phyloP scores from a whole-genome alignment of 1,140 invertebrate genomes.

The Calosoma granatense region DNA sequence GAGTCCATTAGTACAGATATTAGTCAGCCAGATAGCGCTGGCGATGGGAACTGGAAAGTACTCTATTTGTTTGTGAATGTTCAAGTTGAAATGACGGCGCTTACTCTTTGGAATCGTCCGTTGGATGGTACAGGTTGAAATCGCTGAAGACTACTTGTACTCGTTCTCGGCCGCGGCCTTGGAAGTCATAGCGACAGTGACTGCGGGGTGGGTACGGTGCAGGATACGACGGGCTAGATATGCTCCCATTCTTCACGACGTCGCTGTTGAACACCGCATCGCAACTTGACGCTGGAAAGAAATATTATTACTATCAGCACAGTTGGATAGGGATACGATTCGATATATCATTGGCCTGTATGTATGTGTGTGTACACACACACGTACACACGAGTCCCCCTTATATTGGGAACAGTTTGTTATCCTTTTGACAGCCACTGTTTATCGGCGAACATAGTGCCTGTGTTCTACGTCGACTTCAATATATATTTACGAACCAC shows the following conservation, averaged over 20 bases:
- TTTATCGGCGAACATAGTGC: no score
- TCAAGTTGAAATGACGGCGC: no score
- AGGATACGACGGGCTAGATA: slow-evolving; percentile 68
- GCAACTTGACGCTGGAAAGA: slow-evolving; percentile 63
- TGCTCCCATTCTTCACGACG: slow-evolving; percentile 64
- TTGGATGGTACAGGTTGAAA: slow-evolving; percentile 50
- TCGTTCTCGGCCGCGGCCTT: slow-evolving; percentile 68
- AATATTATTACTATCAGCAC: slow-evolving; percentile 18
- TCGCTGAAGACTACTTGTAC: slow-evolving; percentile 68
- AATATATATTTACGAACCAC: no score
- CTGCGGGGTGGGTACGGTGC: slow-evolving; percentile 60
- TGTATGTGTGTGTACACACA: no score
- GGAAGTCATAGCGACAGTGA: slow-evolving; percentile 75
- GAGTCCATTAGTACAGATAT: no score
- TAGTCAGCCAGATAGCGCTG: no score
- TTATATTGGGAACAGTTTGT: background rate
- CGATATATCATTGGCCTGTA: no score
- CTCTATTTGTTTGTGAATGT: no score
- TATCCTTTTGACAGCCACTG: background rate
- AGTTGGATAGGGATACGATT: background rate
- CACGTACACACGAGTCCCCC: no score
- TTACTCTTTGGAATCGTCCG: slow-evolving; percentile 51
- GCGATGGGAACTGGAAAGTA: no score
- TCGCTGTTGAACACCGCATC: slow-evolving; percentile 68
- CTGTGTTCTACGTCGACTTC: no score